A percentile compares a stretch with the other conserved stretches of the same genome.
Evolutionary conservation across 2,113 vertebrate genomes (phyloP).

Genomic region (Coracopsis vasa): DNA sequence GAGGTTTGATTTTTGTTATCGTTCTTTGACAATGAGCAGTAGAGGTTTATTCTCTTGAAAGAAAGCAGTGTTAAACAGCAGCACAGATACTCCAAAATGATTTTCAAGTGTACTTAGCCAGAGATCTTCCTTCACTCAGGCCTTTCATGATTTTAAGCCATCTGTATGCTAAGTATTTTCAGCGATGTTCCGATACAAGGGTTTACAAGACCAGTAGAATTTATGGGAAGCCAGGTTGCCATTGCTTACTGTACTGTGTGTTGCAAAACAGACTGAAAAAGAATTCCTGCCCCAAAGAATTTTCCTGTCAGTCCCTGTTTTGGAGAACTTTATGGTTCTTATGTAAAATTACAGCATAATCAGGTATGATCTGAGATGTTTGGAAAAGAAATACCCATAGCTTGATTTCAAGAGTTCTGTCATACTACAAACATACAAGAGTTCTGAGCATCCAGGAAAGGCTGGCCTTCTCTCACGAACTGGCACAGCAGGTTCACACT

Average conservation of each 20-base stretch:
- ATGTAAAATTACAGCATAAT: not conserved
- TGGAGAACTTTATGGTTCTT: not conserved
- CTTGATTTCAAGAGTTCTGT: not conserved
- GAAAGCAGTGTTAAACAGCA: not conserved
- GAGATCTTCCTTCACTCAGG: not conserved
- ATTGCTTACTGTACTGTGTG: not conserved
- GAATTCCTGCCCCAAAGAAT: not conserved
- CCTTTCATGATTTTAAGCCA: not conserved
- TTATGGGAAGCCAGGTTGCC: not conserved
- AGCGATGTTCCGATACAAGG: not conserved
- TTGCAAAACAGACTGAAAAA: not conserved
- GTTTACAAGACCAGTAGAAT: not conserved
- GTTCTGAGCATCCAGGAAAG: not conserved
- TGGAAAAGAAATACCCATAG: not conserved
- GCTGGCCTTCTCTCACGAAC: fast-evolving
- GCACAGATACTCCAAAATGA: not conserved
- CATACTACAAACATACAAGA: not conserved
- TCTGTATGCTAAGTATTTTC: not conserved
- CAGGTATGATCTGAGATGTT: not conserved
- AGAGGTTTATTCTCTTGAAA: not conserved
- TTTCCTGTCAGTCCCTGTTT: not conserved
- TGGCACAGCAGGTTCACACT: not conserved
- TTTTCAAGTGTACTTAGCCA: not conserved
- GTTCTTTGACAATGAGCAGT: not conserved
- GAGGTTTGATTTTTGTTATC: slow-evolving; percentile 76